Percentiles rank a stretch among this genome's conserved stretches.
These are phyloP conservation scores for Danio choprae DNA, from an alignment of 2,797 vertebrate genomes.

Conservation along the genomic window DNA sequence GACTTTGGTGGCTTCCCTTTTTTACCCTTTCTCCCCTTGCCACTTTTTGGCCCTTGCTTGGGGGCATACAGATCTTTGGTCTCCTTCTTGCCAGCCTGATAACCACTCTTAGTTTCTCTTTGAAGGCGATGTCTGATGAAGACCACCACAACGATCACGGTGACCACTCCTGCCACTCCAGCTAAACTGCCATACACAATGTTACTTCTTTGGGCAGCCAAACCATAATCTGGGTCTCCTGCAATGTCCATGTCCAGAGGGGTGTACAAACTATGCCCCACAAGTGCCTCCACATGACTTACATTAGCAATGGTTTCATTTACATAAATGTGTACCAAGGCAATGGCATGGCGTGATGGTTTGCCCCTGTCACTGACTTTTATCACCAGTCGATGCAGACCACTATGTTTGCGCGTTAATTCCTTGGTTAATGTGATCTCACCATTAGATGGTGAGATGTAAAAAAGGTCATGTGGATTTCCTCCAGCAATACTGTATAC, in stretches of 20 bases:
- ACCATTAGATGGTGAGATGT: constrained; percentile 90
- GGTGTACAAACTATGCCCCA: constrained; percentile 96
- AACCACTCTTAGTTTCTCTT: constrained; percentile 96
- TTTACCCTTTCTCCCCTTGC: constrained; percentile 91
- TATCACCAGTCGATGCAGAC: constrained; percentile 95
- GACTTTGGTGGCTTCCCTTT: constrained; percentile 95
- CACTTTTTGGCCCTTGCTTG: constrained; percentile 90
- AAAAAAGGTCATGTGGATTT: constrained; percentile 96
- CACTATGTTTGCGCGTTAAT: constrained; percentile 91
- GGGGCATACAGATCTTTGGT: constrained; percentile 97
- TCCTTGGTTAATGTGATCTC: constrained; percentile 97
- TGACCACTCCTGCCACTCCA: constrained; percentile 91
- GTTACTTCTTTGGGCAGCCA: constrained; percentile 93
- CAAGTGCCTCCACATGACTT: constrained; percentile 91
- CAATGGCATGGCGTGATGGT: constrained; percentile 90
- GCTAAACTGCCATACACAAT: constrained; percentile 97
- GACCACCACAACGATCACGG: constrained; percentile 91
- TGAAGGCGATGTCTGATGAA: constrained; percentile 94
- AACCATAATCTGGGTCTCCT: constrained; percentile 92
- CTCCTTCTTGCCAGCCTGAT: constrained; percentile 98
- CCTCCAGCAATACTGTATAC: constrained; percentile 92
- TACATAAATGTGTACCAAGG: constrained; percentile 95
- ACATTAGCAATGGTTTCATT: constrained; percentile 96
- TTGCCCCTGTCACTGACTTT: constrained; percentile 95
- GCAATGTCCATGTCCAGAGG: constrained; percentile 96